Percentiles rank a stretch among this genome's conserved stretches.
Evolutionary conservation across 1,140 invertebrate genomes (phyloP).

Genomic region (Drosophila melanogaster): Release_6_plus_ISO1_MT NT_033779.5:16567501-16568000

Average conservation of each 20-base stretch:
- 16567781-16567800: too few species aligned
- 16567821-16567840: not conserved
- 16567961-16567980: conserved; percentile 29
- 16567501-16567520: conserved; percentile 67
- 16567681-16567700: not conserved
- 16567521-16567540: conserved; percentile 19
- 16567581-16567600: not conserved
- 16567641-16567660: not conserved
- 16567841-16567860: not conserved
- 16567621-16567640: not conserved
- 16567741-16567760: too few species aligned
- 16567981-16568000: conserved; percentile 8
- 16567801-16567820: too few species aligned
- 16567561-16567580: not conserved
- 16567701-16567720: not conserved
- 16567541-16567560: not conserved
- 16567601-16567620: too few species aligned
- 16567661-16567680: not conserved
- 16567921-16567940: conserved; percentile 45
- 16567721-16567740: too few species aligned
- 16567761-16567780: too few species aligned
- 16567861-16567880: conserved; percentile 36
- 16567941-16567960: conserved; percentile 57
- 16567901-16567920: conserved; percentile 40
- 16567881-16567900: conserved; percentile 44